These are phyloP conservation scores for Ctenodactylus gundi DNA, from an alignment of 2,113 vertebrate species.

Conservation along the genomic window DNA sequence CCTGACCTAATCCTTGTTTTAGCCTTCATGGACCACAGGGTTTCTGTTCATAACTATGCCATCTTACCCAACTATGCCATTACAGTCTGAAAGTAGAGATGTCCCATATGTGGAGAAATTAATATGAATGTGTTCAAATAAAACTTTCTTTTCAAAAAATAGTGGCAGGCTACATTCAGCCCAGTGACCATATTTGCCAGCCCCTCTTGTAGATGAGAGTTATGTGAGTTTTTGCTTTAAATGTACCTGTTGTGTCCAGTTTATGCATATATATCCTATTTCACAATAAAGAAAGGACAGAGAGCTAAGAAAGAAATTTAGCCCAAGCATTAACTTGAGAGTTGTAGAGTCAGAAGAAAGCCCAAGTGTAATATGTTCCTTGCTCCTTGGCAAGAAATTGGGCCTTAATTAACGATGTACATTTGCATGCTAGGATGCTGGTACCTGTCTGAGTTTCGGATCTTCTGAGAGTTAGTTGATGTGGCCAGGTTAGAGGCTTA, in stretches of 20 bases:
- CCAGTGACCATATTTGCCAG: not conserved
- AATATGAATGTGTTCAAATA: not conserved
- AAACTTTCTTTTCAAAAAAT: not conserved
- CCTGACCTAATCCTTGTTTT: not conserved
- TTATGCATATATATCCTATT: not conserved
- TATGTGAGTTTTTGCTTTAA: not conserved
- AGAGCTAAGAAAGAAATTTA: not conserved
- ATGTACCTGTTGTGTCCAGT: not conserved
- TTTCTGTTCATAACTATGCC: slow-evolving; percentile 7
- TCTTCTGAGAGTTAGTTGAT: not conserved
- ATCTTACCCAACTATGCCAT: not conserved
- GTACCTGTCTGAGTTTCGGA: not conserved
- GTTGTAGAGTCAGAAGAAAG: not conserved
- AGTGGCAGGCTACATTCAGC: not conserved
- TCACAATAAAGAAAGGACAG: not conserved
- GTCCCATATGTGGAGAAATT: no score
- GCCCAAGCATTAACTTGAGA: not conserved
- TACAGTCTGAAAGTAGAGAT: not conserved
- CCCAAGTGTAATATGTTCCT: not conserved
- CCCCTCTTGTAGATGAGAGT: not conserved
- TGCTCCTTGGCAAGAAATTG: not conserved
- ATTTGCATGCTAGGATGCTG: not conserved
- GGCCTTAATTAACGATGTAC: not conserved
- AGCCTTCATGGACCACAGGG: not conserved
- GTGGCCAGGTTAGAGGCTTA: not conserved